Evolutionary conservation across 2,888 invertebrate genomes (phyloP), one percentile per base, ranked within the genome.

Genomic region (Linyphia triangularis): DNA sequence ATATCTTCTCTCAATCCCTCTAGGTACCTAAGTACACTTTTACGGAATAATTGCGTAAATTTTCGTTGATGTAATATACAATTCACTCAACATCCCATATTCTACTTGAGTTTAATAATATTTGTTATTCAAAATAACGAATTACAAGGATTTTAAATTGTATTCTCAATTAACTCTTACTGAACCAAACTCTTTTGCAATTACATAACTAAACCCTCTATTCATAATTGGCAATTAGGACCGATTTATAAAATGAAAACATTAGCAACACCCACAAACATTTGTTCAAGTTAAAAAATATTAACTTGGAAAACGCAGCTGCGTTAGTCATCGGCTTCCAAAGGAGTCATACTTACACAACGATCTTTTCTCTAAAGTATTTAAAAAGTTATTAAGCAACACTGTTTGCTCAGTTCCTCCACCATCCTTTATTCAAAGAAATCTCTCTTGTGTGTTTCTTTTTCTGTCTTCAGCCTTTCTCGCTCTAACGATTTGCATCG

Each of bases 401-500:
- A 51, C 13, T 16, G n/a, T 51, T n/a, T 51, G 51, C 51, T 2
- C 3, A 51, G n/a, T 16, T 9, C 51, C 40, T 1, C 3, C 3
- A 40, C 40, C 16, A 13, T 40, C 69, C 26, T 24, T 70, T 16
- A 70, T 24, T 65, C 22, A 30, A 7, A 16, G 28, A 65, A 30
- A 65, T 16, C 16, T 6, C 4, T 28, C 4, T 63, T 26, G 0
- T 7, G 30, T 65, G 7, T 16, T 30, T 13, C 13, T 26, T 40
- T 10, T 40, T 51, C 19, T 16, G 10, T 24, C 5, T 69, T 65
- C 26, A 22, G 40, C 13, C 57, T 72, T 43, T 59, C 73, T 59
- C 22, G 61, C 61, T 16, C 16, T 19, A 22, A 61, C 59, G 19
- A 63, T 77, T 63, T 77, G 40, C 40, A 40, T 77, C 24, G 26